Evolutionary conservation across 1,140 invertebrate species (phyloP), one percentile per base, ranked within the genome.

Genomic region (Solenopsis fugax): DNA sequence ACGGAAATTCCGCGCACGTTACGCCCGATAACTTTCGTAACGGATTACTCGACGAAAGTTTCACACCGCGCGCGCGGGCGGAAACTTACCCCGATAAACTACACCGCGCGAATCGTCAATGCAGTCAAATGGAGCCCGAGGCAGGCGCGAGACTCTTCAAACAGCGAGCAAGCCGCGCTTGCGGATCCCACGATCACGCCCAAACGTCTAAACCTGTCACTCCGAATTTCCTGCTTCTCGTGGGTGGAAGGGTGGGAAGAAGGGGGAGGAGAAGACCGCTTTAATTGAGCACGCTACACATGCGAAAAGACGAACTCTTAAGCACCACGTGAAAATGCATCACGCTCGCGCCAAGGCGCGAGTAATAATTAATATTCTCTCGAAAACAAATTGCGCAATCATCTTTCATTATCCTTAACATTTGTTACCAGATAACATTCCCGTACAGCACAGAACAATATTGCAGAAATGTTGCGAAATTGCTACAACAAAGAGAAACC

Each of bases 1-100:
- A 91, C 90, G 92, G 90, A 93, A 92, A 93, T 93, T 93, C 92
- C 84, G 89, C 87, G 90, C 93, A 93, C 93, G 93, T 93, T 93
- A 93, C 89, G 89, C 88, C 88, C 91, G 92, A 92, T 93, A 93
- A 93, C 92, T 92, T 92, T 93, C 90, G 92, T 91, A 92, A 93
- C 93, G 92, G 91, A 89, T 93, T 91, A 91, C 91, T 80, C 92
- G 88, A 21, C 84, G 90, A 93, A 93, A 92, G 89, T 93, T 93
- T 93, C 87, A 78, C 80, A 73, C 56, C 80, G 69, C 48, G 58
- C 64, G 62, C 76, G 62, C 24, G 62, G 81, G 62, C 64, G 69
- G 85, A 88, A 91, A 87, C 75, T 88, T 84, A 56, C 48, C 76
- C 77, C 89, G 80, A 62, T 90, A 81, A 90, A 90, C 86, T 90